Evolutionary conservation across 2,113 vertebrate species (phyloP).

Genomic region (Catharus fuscescens): DNA sequence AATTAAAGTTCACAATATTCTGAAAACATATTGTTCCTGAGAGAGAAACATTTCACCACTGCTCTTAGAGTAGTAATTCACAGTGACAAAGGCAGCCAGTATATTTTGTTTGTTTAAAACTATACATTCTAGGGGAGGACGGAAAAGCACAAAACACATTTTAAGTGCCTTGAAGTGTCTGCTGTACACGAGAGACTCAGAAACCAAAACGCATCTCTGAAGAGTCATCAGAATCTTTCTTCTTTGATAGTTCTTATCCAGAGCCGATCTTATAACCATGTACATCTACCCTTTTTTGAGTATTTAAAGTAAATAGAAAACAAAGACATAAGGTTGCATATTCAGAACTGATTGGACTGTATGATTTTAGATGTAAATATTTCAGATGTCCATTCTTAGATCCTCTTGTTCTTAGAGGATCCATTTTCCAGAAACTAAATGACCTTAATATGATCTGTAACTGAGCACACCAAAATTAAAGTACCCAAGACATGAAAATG

Average conservation of each 20-base stretch:
- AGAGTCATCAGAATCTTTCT: not conserved
- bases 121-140: slow-evolving; percentile 7
- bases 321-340: not conserved
- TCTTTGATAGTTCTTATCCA: not conserved
- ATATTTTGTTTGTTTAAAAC: slow-evolving; percentile 50
- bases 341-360: not conserved
- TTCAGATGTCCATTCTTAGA: not conserved
- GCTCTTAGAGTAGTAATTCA: slow-evolving; percentile 52
- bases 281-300: not conserved
- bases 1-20: slow-evolving; percentile 55
- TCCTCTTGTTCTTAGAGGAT: not conserved
- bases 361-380: not conserved
- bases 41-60: slow-evolving; percentile 56
- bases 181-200: slow-evolving; percentile 12
- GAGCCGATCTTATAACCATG: not conserved
- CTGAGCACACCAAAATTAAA: not conserved
- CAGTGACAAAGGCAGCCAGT: slow-evolving; percentile 53
- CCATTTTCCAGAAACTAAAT: not conserved
- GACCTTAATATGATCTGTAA: not conserved
- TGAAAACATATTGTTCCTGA: slow-evolving; percentile 55
- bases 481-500: not conserved
- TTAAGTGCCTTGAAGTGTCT: slow-evolving; percentile 43
- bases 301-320: not conserved
- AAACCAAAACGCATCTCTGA: not conserved
- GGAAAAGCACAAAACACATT: slow-evolving; percentile 14